These are phyloP conservation scores for Chloroclystis v-ata DNA, from an alignment of 2,888 invertebrate genomes.

Conservation along the genomic window DNA sequence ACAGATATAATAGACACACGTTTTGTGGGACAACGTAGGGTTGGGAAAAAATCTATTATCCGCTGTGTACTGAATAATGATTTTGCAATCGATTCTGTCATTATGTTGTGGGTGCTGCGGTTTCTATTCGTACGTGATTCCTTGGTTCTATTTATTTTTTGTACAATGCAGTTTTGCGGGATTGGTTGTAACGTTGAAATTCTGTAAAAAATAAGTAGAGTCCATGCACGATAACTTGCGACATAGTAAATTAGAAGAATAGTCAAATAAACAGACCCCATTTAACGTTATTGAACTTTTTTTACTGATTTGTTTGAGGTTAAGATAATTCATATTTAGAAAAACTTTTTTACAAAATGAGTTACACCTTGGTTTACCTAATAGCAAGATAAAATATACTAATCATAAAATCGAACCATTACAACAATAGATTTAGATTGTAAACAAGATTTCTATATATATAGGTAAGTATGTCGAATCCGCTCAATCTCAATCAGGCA, in stretches of 20 bases:
- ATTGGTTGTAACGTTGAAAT: constrained; percentile 48
- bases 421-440: not conserved
- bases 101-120: constrained; percentile 71
- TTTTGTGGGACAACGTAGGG: constrained; percentile 53
- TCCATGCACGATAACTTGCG: constrained; percentile 36
- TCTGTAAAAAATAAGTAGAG: constrained; percentile 57
- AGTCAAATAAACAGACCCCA: constrained; percentile 8
- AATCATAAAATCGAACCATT: not conserved
- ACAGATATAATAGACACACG: constrained; percentile 63
- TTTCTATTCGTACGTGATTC: constrained; percentile 72
- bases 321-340: no score
- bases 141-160: constrained; percentile 54
- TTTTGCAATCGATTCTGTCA: constrained; percentile 70
- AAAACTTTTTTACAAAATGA: no score
- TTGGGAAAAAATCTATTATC: constrained; percentile 62
- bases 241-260: constrained; percentile 20
- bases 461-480: constrained; percentile 2
- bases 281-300: constrained; percentile 1
- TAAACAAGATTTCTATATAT: not conserved
- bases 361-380: no score
- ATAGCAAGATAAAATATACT: not conserved
- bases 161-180: constrained; percentile 54
- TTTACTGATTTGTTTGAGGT: no score
- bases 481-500: constrained; percentile 1
- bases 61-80: constrained; percentile 66